Percentiles rank a stretch among this genome's conserved stretches.
Evolutionary conservation across 2,797 vertebrate genomes (phyloP).

Genomic region (Thamnophis elegans): DNA sequence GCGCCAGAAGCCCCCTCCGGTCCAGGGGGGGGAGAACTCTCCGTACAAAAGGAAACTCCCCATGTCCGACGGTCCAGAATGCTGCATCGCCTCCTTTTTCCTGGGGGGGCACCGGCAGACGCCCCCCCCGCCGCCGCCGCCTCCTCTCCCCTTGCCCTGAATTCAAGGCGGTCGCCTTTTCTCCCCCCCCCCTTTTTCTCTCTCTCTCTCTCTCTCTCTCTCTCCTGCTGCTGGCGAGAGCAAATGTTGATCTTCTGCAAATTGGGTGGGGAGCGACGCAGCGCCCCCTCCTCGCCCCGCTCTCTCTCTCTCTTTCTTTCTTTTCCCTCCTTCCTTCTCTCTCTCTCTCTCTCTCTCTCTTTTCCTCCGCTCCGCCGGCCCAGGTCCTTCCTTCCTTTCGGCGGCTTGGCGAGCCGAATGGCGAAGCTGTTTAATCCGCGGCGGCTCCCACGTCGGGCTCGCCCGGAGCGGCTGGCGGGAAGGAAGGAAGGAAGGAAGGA

Average conservation of each 20-base stretch:
- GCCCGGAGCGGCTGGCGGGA: background rate
- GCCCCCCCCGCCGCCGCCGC: background rate
- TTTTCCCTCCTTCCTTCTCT: background rate
- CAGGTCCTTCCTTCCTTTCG: background rate
- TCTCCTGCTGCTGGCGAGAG: background rate
- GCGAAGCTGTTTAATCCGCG: background rate
- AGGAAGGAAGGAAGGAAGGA: background rate
- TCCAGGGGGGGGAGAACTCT: slow-evolving; percentile 48
- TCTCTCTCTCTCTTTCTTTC: background rate
- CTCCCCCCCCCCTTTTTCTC: background rate
- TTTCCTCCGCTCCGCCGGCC: background rate
- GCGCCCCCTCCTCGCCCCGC: background rate
- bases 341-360: background rate
- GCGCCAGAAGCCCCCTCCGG: slow-evolving; percentile 46
- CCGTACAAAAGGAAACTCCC: slow-evolving; percentile 60
- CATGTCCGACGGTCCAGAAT: slow-evolving; percentile 24
- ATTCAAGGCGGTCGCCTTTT: background rate
- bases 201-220: too few relatives aligned
- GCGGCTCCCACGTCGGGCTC: background rate
- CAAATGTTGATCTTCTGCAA: slow-evolving; percentile 9
- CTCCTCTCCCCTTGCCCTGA: background rate
- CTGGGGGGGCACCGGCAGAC: background rate
- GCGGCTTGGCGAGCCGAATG: background rate
- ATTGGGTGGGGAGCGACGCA: slow-evolving; percentile 18
- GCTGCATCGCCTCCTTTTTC: slow-evolving; percentile 27